These are phyloP conservation scores for Calephelis virginiensis DNA, from an alignment of 1,140 invertebrate genomes.

Conservation along the genomic window DNA sequence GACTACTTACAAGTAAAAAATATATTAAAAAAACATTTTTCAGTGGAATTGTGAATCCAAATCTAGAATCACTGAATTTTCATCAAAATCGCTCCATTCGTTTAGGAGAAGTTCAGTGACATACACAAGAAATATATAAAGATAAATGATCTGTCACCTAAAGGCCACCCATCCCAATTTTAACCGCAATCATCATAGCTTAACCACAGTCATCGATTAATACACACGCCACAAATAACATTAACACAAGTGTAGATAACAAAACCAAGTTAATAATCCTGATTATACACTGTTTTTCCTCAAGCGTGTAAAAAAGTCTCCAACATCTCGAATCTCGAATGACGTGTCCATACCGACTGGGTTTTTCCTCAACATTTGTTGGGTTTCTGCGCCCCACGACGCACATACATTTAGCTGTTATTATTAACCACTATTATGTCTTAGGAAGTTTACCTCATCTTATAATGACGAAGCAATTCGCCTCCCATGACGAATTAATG, in stretches of 20 bases:
- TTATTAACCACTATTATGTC: background rate
- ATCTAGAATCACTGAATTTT: no score
- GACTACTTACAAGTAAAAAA: no score
- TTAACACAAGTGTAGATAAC: background rate
- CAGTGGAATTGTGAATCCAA: no score
- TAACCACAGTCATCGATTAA: background rate
- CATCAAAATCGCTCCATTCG: no score
- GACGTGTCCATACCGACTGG: background rate
- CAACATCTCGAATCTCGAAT: background rate
- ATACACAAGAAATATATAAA: no score
- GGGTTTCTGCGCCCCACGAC: slow-evolving; percentile 8
- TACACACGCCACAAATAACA: background rate
- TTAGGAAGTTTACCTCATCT: slow-evolving; percentile 6
- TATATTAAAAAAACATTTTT: no score
- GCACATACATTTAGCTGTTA: slow-evolving; percentile 2
- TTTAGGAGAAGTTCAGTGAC: no score
- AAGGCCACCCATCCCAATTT: no score
- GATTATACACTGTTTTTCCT: background rate
- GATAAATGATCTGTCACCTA: no score
- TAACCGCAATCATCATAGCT: background rate
- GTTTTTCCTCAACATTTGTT: slow-evolving; percentile 1
- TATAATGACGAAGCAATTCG: slow-evolving; percentile 4
- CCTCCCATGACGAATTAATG: background rate
- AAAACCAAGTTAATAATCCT: background rate
- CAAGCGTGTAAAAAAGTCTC: slow-evolving; percentile 4